A percentile compares a stretch with the other conserved stretches of the same genome.
These are phyloP conservation scores for Tetranychus piercei DNA, from an alignment of 2,888 invertebrate genomes.

Conservation along the genomic window DNA sequence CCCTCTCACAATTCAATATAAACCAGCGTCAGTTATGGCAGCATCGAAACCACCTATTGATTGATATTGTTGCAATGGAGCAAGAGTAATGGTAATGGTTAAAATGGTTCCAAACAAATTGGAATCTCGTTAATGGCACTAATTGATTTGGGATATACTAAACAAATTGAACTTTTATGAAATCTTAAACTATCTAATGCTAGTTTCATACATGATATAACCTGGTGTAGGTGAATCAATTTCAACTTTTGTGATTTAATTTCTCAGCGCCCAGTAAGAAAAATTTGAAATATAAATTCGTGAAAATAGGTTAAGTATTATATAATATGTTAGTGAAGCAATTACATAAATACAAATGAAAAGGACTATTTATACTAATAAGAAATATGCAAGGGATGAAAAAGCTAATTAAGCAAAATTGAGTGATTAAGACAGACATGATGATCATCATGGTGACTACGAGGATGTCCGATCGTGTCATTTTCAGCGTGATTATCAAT, in stretches of 20 bases:
- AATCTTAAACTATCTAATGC: not conserved
- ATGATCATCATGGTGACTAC: no score
- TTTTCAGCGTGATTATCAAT: no score
- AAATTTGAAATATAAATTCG: not conserved
- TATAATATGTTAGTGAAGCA: no score
- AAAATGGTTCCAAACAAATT: not conserved
- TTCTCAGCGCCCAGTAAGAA: not conserved
- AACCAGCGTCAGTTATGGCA: constrained; percentile 45
- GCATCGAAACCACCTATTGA: constrained; percentile 7
- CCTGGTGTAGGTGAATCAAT: not conserved
- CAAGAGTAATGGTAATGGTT: constrained; percentile 8
- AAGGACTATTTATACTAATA: no score
- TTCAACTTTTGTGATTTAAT: constrained; percentile 6
- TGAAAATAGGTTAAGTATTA: no score
- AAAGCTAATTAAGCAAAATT: no score
- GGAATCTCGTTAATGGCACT: not conserved
- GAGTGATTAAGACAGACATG: no score
- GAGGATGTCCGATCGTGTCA: no score
- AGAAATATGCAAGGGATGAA: no score
- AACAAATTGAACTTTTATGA: not conserved
- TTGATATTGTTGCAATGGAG: constrained; percentile 13
- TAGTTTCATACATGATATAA: not conserved
- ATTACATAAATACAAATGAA: no score
- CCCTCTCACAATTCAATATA: no score
- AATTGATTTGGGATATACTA: not conserved